Evolutionary conservation across 2,888 invertebrate species (phyloP).

Genomic region (Autographa pulchrina): DNA sequence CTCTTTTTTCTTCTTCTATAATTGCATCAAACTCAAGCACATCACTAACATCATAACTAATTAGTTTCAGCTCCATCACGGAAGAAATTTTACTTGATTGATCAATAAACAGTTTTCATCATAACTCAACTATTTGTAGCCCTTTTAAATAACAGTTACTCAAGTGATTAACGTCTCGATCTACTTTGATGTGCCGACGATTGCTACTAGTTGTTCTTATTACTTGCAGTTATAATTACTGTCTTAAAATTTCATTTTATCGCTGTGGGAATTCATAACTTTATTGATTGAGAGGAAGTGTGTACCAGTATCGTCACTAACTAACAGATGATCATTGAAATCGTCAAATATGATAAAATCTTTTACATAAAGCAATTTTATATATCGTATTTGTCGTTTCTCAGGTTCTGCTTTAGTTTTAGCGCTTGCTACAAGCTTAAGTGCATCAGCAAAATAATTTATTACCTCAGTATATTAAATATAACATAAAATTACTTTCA

Average conservation of each 20-base stretch:
- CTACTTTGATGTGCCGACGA: slow-evolving; percentile 52
- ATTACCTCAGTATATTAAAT: too few relatives aligned
- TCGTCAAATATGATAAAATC: not conserved
- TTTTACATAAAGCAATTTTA: not conserved
- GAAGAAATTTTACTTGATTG: slow-evolving; percentile 72
- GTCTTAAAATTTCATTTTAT: slow-evolving; percentile 28
- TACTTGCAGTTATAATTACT: slow-evolving; percentile 49
- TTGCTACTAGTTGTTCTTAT: slow-evolving; percentile 43
- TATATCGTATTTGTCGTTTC: not conserved
- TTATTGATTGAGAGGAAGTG: not conserved
- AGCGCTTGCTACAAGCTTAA: not conserved
- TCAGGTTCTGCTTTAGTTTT: not conserved
- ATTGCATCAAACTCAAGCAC: slow-evolving; percentile 15
- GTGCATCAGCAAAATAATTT: not conserved
- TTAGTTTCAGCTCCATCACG: slow-evolving; percentile 63
- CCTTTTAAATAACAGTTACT: slow-evolving; percentile 65
- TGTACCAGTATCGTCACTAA: not conserved
- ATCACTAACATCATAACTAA: slow-evolving; percentile 59
- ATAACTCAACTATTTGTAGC: slow-evolving; percentile 68
- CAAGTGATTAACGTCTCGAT: slow-evolving; percentile 52
- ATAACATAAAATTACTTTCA: not conserved
- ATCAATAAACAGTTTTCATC: slow-evolving; percentile 71
- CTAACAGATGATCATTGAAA: not conserved
- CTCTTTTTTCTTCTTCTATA: not conserved
- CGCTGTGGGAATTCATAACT: slow-evolving; percentile 38